Conservation (phyloP, 2,797 vertebrate genomes). For the Rhinella marina region DNA sequence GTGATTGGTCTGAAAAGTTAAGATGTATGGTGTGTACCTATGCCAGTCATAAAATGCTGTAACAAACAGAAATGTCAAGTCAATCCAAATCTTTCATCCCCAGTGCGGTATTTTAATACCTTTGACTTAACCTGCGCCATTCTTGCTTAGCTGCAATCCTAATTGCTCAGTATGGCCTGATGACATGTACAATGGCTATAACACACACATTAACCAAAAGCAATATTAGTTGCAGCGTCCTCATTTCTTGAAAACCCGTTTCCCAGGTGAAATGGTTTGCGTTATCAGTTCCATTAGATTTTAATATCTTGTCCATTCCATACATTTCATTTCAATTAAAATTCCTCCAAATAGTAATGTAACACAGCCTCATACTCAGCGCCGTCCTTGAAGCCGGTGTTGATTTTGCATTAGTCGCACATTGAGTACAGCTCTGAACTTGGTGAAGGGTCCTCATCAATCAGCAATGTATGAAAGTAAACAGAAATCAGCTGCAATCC, state of each 20-base stretch:
- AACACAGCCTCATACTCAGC: neutral
- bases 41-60: too few species aligned
- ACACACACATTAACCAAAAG: neutral
- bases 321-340: slow-evolving; percentile 39
- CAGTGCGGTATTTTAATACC: neutral
- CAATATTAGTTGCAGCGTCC: slow-evolving; percentile 8
- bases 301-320: slow-evolving; percentile 50
- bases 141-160: neutral
- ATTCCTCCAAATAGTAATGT: neutral
- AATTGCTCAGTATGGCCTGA: neutral
- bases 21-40: too few species aligned
- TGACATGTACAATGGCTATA: neutral
- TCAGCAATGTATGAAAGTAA: neutral
- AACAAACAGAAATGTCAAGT: too few species aligned
- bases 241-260: neutral
- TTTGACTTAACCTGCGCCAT: neutral
- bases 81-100: too few species aligned
- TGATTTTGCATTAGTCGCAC: slow-evolving; percentile 4
- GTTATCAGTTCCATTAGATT: slow-evolving; percentile 45
- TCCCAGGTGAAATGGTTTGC: slow-evolving; percentile 31
- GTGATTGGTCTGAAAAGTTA: too few species aligned
- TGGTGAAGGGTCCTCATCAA: neutral
- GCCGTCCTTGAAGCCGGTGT: slow-evolving; percentile 27
- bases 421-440: neutral
- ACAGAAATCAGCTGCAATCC: neutral